Evolutionary conservation across 2,888 invertebrate genomes (phyloP), one percentile per base, ranked within the genome.

Genomic region (Polyommatus icarus): DNA sequence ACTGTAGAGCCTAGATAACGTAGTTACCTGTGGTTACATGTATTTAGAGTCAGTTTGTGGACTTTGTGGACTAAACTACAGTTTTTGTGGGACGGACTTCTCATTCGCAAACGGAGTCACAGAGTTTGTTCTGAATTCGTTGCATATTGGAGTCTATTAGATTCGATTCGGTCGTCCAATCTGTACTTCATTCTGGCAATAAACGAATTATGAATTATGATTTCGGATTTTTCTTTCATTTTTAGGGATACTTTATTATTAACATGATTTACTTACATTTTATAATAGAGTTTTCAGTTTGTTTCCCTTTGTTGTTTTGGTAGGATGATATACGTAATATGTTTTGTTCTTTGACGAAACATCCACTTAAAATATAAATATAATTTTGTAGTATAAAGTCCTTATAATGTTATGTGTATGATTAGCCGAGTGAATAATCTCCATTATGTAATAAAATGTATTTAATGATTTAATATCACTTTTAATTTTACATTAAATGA

Each of bases 361-460:
- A 7, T 7, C 6, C 7, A 36, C 10, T 10, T 71, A 71, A 15
- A 71, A 32, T 32, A 32, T 12, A 71, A 71, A 71, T 71, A 71
- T 71, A 1, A 71, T 15, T 5, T 71, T 71, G 71, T 71, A 71
- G 15, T 71, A 71, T 6, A 71, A 32, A 18, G 24, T 12, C 12
- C 32, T 71, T 15, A 32, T 6, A 71, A 71, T 54, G 46, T 54
- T 12, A 20, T 50, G 24, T 10, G 54, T 50, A 10, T 29, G 46
- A 29, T 75, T 50, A 50, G 54, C 46, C 12, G 29, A 76, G 29
- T 18, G 57, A 76, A 36, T 57, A 57, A 76, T 57, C 20, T 76
- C 57, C 29, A 57, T 76, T 76, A n/a, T n/a, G n/a, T n/a, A 3
- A 7, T 29, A 32, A 75, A 76, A 12, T 24, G 5, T 54, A 54